Evolutionary conservation across 2,888 invertebrate genomes (phyloP).

Genomic region (Cheiracanthium punctorium): DNA sequence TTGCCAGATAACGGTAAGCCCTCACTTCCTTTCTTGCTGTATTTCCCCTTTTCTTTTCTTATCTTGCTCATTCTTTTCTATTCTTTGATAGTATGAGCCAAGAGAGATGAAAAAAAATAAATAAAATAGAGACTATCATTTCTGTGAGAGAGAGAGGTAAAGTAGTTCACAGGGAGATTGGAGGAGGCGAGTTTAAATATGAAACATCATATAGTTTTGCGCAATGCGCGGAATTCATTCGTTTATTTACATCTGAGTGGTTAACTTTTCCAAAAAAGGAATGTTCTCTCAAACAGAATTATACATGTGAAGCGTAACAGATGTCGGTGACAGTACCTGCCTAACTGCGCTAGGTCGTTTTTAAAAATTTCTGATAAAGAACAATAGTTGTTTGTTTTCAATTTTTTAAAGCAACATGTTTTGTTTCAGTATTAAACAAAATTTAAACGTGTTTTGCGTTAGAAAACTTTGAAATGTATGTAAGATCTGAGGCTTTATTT

Average conservation of each 20-base stretch:
- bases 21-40: constrained; percentile 46
- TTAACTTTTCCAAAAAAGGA: no score
- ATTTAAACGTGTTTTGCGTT: no score
- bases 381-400: no score
- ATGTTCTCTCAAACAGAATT: no score
- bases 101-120: constrained; percentile 16
- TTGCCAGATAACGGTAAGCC: constrained; percentile 66
- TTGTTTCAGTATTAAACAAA: no score
- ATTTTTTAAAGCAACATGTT: no score
- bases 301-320: no score
- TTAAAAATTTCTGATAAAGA: no score
- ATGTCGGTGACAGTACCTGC: no score
- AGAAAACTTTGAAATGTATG: no score
- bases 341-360: no score
- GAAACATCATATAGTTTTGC: background rate
- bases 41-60: constrained; percentile 9
- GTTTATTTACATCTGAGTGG: background rate
- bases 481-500: no score
- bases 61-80: constrained; percentile 18
- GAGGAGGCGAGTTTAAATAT: background rate
- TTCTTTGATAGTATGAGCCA: background rate
- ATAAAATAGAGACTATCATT: constrained; percentile 39
- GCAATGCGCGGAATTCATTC: background rate
- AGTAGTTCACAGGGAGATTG: background rate
- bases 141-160: constrained; percentile 15